A percentile compares a stretch with the other conserved stretches of the same genome.
These are phyloP conservation scores for Chinchilla lanigera DNA, from an alignment of 2,113 vertebrate species.

Conservation along the genomic window DNA sequence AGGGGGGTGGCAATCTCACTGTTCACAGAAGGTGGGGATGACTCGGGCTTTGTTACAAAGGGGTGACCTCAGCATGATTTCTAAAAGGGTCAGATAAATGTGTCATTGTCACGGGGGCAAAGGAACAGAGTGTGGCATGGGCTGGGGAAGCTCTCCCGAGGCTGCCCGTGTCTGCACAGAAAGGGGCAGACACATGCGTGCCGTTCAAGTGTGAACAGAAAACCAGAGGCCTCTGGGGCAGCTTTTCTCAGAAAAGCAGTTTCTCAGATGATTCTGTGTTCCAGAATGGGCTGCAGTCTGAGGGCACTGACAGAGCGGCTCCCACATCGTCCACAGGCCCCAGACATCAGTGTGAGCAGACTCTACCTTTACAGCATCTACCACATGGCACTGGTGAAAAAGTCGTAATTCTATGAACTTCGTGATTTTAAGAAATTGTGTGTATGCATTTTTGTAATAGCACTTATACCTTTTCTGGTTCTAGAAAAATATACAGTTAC, in stretches of 20 bases:
- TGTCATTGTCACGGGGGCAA: background rate
- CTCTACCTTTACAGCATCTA: background rate
- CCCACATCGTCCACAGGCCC: background rate
- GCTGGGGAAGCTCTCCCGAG: background rate
- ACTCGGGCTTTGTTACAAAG: background rate
- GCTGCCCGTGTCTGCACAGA: background rate
- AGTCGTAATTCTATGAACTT: background rate
- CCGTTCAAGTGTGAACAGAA: background rate
- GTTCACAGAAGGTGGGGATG: background rate
- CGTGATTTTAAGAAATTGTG: background rate
- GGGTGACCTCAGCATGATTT: background rate
- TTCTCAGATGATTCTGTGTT: background rate
- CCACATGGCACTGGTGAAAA: background rate
- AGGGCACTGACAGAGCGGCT: background rate
- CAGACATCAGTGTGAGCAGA: background rate
- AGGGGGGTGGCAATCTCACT: background rate
- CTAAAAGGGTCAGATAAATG: background rate
- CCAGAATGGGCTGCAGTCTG: background rate
- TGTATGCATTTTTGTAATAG: background rate
- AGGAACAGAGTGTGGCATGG: background rate
- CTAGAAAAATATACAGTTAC: background rate
- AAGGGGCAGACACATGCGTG: background rate
- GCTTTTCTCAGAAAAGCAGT: background rate
- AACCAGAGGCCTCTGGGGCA: background rate
- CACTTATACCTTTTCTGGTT: background rate